Evolutionary conservation across 2,797 vertebrate species (phyloP).

Genomic region (Taeniopygia guttata): DNA sequence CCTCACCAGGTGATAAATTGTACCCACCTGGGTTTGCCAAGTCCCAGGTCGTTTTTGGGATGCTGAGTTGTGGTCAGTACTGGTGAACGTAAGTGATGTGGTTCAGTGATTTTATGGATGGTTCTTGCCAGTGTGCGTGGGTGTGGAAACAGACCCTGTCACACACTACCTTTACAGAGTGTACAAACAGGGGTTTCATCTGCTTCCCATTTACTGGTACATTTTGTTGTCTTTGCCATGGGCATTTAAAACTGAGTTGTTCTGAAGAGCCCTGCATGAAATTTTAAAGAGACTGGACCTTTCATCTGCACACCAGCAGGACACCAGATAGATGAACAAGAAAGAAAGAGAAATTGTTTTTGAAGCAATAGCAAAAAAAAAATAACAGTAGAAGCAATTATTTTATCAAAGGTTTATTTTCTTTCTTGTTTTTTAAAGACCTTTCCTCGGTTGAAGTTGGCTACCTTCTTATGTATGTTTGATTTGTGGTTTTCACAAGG

Average conservation of each 20-base stretch:
- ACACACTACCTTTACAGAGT: background rate
- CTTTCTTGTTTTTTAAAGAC: conserved; percentile 54
- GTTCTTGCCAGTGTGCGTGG: background rate
- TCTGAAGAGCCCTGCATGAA: conserved; percentile 76
- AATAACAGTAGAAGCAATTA: conserved; percentile 77
- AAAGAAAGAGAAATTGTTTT: conserved; percentile 72
- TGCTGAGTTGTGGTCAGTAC: background rate
- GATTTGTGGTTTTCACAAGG: conserved; percentile 63
- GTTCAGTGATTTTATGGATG: background rate
- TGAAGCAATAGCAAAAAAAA: conserved; percentile 71
- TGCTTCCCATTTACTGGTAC: conserved; percentile 71
- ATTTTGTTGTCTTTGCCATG: conserved; percentile 77
- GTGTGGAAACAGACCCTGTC: background rate
- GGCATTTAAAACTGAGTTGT: conserved; percentile 76
- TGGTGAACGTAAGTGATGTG: background rate
- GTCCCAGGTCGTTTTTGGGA: background rate
- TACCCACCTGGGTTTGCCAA: background rate
- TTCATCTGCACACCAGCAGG: conserved; percentile 76
- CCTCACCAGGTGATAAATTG: background rate
- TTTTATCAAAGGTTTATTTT: conserved; percentile 75
- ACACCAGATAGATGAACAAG: conserved; percentile 69
- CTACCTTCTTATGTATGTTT: conserved; percentile 64
- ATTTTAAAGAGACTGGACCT: conserved; percentile 79
- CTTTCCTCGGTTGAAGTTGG: conserved; percentile 63
- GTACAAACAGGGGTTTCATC: conserved; percentile 69